A percentile compares a stretch with the other conserved stretches of the same genome.
Conservation (phyloP, 2,113 vertebrate genomes). For the Myotis yumanensis region DNA sequence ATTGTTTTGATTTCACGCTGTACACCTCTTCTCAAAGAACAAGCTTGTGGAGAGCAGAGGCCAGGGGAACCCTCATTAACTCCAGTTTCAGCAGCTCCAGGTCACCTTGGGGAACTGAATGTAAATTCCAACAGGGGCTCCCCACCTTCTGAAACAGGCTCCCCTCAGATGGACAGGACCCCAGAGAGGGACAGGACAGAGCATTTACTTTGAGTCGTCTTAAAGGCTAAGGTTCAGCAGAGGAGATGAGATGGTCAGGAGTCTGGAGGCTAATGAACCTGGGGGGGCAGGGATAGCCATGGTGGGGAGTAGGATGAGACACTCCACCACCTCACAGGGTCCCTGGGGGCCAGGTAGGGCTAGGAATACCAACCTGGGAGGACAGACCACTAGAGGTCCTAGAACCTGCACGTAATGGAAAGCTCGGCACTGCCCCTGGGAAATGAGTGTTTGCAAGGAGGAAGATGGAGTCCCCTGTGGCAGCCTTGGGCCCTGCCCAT, state of each 20-base stretch:
- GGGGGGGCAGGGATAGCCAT: background rate
- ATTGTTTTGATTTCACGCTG: background rate
- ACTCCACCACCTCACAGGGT: background rate
- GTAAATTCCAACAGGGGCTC: background rate
- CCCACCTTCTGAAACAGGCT: background rate
- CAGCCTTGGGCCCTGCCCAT: background rate
- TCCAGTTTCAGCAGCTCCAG: background rate
- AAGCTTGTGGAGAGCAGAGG: background rate
- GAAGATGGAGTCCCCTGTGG: conserved; percentile 48
- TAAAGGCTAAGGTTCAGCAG: conserved; percentile 36
- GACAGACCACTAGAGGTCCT: background rate
- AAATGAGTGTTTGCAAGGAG: conserved; percentile 51
- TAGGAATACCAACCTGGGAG: background rate
- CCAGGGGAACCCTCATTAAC: background rate
- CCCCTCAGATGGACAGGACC: background rate
- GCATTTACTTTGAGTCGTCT: background rate
- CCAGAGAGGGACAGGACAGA: background rate
- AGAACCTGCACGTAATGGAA: conserved; percentile 53
- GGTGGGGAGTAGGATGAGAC: background rate
- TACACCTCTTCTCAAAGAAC: conserved; percentile 36
- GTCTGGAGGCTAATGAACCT: background rate
- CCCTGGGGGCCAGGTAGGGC: background rate
- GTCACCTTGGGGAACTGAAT: background rate
- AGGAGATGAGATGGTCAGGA: background rate
- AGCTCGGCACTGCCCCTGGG: background rate